A percentile compares a stretch with the other conserved stretches of the same genome.
phyloP scores from a whole-genome alignment of 2,888 invertebrate genomes.

The Drosophila parthenogenetica region DNA sequence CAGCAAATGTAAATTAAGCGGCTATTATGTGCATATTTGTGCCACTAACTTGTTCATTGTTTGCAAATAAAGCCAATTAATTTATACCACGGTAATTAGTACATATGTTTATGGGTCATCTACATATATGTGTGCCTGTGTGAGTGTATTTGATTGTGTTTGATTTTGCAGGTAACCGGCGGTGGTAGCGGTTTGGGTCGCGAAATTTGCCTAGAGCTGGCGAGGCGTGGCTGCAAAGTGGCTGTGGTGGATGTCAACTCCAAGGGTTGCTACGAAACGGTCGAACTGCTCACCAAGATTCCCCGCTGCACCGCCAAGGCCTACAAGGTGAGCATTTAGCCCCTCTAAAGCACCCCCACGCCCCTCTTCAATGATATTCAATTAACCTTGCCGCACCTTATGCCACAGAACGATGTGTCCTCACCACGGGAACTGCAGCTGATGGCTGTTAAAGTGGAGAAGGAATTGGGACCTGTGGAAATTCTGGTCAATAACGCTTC shows the following conservation, averaged over 20 bases:
- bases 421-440: slow-evolving; percentile 82
- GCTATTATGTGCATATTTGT: slow-evolving; percentile 10
- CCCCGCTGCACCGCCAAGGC: slow-evolving; percentile 82
- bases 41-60: slow-evolving; percentile 60
- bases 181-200: slow-evolving; percentile 86
- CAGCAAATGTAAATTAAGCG: slow-evolving; percentile 11
- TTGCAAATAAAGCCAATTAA: slow-evolving; percentile 75
- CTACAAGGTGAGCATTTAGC: slow-evolving; percentile 75
- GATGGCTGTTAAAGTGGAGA: slow-evolving; percentile 82
- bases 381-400: background rate
- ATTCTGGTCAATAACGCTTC: slow-evolving; percentile 86
- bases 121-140: background rate
- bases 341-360: too few species aligned
- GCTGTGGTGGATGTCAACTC: slow-evolving; percentile 85
- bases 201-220: slow-evolving; percentile 84
- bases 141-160: background rate
- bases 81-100: slow-evolving; percentile 33
- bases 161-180: slow-evolving; percentile 84
- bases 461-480: slow-evolving; percentile 85
- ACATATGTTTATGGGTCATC: slow-evolving; percentile 13
- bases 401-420: slow-evolving; percentile 83
- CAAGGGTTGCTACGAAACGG: slow-evolving; percentile 83
- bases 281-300: slow-evolving; percentile 81
- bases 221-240: slow-evolving; percentile 84
- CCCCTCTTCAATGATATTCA: background rate